Evolutionary conservation across 2,797 vertebrate genomes (phyloP), one percentile per base, ranked within the genome.

Genomic region (Xiphophorus birchmanni): DNA sequence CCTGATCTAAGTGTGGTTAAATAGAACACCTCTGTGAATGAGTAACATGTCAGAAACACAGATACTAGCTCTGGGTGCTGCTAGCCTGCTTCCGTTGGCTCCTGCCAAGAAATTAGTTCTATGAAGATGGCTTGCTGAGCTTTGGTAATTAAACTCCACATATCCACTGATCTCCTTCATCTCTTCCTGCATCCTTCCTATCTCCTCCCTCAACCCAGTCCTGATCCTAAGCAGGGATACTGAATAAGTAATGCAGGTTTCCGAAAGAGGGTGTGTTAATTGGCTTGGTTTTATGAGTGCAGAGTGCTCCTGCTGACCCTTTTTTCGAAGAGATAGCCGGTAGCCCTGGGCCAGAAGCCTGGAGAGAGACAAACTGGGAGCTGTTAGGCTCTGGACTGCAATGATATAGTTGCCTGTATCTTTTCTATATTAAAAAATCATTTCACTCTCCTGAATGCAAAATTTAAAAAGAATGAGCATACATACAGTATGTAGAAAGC

Each of bases 161-260:
- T 92, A 94, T 92, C 89, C 93, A 95, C 94, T 95, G 95, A 96
- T 96, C 94, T 93, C 74, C 78, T 82, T 90, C 86, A 88, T 93
- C 90, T 91, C 90, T 80, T 89, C 84, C 85, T 83, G 82, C 78
- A 81, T 86, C 79, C 90, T 91, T 81, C 67, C 79, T 78, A 82
- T 90, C 80, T 90, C 80, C 84, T 89, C 83, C 87, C 86, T 89
- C 83, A 79, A 89, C 84, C 89, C 82, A 80, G 50, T 86, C 84
- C 84, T 82, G 76, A 10, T 92, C 86, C 85, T 82, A 75, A 88
- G 86, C 82, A 92, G 76, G 84, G 81, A 84, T 87, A 74, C 89
- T 92, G 91, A 93, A 96, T 96, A 95, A 96, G 95, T 95, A 94
- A 96, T 95, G 90, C 81, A 72, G 71, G 78, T 86, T 93, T 93